A percentile compares a stretch with the other conserved stretches of the same genome.
phyloP scores from a whole-genome alignment of 2,888 invertebrate genomes.

The Drosophila antonietae region DNA sequence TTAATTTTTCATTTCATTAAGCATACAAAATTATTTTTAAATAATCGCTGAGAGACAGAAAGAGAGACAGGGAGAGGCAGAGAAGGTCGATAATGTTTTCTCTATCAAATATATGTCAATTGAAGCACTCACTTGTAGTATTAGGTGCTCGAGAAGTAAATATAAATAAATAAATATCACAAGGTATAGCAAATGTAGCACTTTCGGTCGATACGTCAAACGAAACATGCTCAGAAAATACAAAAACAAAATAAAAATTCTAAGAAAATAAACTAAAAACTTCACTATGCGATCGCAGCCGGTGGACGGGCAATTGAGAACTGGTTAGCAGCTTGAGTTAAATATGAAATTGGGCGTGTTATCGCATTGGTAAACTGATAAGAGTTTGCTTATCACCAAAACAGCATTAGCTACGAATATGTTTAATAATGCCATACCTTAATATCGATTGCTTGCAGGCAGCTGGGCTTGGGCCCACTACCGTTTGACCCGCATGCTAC shows the following conservation, averaged over 20 bases:
- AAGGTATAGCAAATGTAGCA: slow-evolving; percentile 22
- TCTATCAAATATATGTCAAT: not conserved
- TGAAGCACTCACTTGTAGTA: slow-evolving; percentile 43
- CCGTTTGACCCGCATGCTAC: slow-evolving; percentile 45
- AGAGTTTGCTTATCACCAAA: slow-evolving; percentile 31
- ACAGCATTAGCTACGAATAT: not conserved
- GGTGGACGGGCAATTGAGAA: slow-evolving; percentile 20
- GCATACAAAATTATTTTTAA: slow-evolving; percentile 20
- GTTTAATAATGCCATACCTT: slow-evolving; percentile 8
- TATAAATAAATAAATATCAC: slow-evolving; percentile 40
- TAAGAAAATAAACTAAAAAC: not conserved
- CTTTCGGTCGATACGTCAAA: slow-evolving; percentile 19
- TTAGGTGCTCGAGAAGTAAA: slow-evolving; percentile 29
- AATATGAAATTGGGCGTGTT: slow-evolving; percentile 1
- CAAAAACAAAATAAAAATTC: no score
- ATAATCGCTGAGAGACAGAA: not conserved
- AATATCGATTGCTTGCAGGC: slow-evolving; percentile 11
- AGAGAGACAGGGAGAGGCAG: not conserved
- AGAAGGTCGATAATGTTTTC: not conserved
- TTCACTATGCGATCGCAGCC: slow-evolving; percentile 3
- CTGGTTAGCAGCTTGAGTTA: slow-evolving; percentile 15
- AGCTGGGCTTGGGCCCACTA: slow-evolving; percentile 26
- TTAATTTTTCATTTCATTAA: slow-evolving; percentile 68
- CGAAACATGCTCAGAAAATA: slow-evolving; percentile 32
- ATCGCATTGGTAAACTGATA: slow-evolving; percentile 34